Evolutionary conservation across 2,113 vertebrate species (phyloP), one percentile per base, ranked within the genome.

Genomic region (Xiphophorus maculatus): DNA sequence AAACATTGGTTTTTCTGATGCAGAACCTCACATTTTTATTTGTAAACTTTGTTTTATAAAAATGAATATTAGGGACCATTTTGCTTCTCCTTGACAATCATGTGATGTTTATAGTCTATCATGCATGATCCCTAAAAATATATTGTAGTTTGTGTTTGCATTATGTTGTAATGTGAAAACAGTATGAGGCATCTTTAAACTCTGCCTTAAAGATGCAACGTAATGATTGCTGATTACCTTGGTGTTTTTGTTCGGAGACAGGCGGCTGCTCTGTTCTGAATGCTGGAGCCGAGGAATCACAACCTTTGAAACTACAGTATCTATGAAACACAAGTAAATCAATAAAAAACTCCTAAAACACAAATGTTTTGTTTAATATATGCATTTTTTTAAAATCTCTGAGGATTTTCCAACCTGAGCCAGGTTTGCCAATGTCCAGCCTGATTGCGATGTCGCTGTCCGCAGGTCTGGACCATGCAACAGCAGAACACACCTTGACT

Each of bases 201-300:
- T 54, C 51, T 25, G 51, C 22, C 22, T 54, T 54, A 10, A 58
- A n/a, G 13, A 2, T 27, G 8, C 10, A 48, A 4, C 17, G 1
- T 6, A 19, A 5, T 48, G 63, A 28, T 62, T 71, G 35, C 22
- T 80, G 37, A 66, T 63, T 91, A 99, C 98, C 91, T 99, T 98
- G 58, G 92, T 92, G 91, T 93, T 95, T 80, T 96, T 97, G 92
- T 95, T 96, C 15, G 97, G 97, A 90, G 97, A 98, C 84, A 96
- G 77, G 71, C 96, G 95, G 62, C 96, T 93, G 76, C 95, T 95
- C 0, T 95, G 96, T 84, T 98, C 97, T 79, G 96, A 94, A 11
- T 95, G 94, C 91, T 96, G 96, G 66, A 98, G 76, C 82, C 96
- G 95, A 64, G 93, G 83, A 89, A 96, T 95, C 19, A 92, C 93